phyloP scores from a whole-genome alignment of 2,888 invertebrate genomes.

The Ernsta delagoae region DNA sequence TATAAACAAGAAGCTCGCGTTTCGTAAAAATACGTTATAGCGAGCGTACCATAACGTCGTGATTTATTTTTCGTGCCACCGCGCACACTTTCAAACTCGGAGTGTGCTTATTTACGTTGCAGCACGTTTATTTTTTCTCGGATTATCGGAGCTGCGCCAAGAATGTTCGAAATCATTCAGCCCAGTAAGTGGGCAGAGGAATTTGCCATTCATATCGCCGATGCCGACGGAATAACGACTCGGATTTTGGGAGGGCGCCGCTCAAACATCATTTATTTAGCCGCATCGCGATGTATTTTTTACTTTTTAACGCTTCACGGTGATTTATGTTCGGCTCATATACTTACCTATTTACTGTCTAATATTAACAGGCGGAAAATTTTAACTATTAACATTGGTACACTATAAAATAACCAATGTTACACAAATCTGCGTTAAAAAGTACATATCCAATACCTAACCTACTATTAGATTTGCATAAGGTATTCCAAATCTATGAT shows the following conservation, averaged over 20 bases:
- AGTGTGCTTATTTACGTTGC: constrained; percentile 76
- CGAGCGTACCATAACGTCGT: constrained; percentile 64
- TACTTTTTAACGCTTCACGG: neutral
- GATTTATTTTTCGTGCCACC: constrained; percentile 75
- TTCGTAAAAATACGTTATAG: constrained; percentile 83
- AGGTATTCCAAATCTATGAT: too few species aligned
- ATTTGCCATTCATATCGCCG: constrained; percentile 81
- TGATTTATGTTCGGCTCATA: neutral
- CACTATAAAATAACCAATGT: too few species aligned
- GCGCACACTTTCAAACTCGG: constrained; percentile 65
- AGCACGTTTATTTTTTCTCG: constrained; percentile 74
- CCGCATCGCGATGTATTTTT: neutral
- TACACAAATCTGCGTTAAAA: too few species aligned
- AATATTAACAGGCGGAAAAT: too few species aligned
- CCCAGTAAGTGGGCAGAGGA: constrained; percentile 81
- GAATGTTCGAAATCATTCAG: constrained; percentile 85
- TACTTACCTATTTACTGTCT: too few species aligned
- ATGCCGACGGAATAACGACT: constrained; percentile 61
- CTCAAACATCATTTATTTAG: constrained; percentile 19
- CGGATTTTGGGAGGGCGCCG: constrained; percentile 45
- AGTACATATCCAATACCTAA: too few species aligned
- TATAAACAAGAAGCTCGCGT: constrained; percentile 75
- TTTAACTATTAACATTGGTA: too few species aligned
- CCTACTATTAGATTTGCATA: too few species aligned
- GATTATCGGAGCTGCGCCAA: constrained; percentile 82